Evolutionary conservation across 1,140 invertebrate genomes (phyloP).

Genomic region (Orius insidiosus): DNA sequence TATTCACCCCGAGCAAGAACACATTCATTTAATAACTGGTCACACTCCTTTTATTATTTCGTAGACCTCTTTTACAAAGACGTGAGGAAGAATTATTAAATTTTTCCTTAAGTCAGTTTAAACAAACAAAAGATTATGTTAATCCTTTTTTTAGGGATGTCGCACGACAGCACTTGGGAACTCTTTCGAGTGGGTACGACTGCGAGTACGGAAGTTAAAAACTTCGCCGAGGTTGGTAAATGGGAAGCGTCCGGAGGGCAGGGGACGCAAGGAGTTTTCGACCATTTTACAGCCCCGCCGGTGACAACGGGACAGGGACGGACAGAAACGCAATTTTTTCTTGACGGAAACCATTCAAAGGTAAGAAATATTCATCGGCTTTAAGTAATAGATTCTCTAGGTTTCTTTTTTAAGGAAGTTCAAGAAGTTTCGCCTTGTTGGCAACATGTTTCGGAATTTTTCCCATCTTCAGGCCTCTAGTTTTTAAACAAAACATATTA

Average conservation of each 20-base stretch:
- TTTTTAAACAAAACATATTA: no score
- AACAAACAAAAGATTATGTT: background rate
- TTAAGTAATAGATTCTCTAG: no score
- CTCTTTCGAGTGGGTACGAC: constrained; percentile 61
- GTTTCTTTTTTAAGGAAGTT: background rate
- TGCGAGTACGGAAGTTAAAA: constrained; percentile 52
- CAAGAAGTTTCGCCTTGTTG: no score
- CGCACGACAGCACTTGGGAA: constrained; percentile 60
- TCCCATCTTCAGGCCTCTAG: no score
- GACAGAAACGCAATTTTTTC: constrained; percentile 66
- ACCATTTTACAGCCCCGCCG: constrained; percentile 64
- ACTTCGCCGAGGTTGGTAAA: constrained; percentile 67
- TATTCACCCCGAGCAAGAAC: no score
- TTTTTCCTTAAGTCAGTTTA: no score
- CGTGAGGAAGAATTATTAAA: no score
- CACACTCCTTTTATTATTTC: no score
- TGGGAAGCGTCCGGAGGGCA: constrained; percentile 41
- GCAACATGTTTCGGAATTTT: no score
- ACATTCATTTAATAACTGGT: no score
- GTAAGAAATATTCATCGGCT: no score
- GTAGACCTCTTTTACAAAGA: no score
- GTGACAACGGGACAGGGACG: constrained; percentile 56
- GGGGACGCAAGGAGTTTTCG: constrained; percentile 43
- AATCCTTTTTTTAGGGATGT: constrained; percentile 48
- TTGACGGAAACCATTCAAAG: constrained; percentile 76